These are phyloP conservation scores for Heliothis peltigera DNA, from an alignment of 2,888 invertebrate genomes.

Conservation along the genomic window DNA sequence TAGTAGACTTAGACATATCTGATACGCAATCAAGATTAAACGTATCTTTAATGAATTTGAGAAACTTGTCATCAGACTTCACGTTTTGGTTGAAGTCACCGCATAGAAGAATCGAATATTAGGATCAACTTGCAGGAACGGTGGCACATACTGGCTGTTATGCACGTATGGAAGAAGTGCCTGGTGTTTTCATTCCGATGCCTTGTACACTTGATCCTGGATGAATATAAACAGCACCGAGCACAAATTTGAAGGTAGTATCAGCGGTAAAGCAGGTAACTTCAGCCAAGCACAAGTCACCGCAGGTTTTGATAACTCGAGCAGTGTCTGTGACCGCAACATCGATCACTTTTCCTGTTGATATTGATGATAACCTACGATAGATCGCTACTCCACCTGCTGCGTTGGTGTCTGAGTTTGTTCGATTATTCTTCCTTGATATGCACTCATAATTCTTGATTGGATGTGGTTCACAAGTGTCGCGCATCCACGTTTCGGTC, in stretches of 20 bases:
- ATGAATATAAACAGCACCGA: conserved; percentile 59
- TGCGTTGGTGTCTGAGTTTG: conserved; percentile 51
- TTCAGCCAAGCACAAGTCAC: conserved; percentile 57
- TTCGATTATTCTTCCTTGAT: conserved; percentile 57
- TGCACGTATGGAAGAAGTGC: too few species aligned
- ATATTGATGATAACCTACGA: too few species aligned
- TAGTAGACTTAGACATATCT: too few species aligned
- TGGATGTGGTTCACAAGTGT: too few species aligned
- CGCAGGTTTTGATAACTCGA: too few species aligned
- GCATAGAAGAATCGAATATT: conserved; percentile 27
- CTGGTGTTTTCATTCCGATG: too few species aligned
- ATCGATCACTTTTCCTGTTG: too few species aligned
- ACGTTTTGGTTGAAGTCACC: conserved; percentile 58
- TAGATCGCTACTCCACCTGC: conserved; percentile 33
- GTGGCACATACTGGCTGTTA: too few species aligned
- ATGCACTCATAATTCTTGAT: conserved; percentile 52
- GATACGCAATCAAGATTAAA: conserved; percentile 50
- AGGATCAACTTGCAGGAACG: too few species aligned
- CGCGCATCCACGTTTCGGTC: conserved; percentile 62
- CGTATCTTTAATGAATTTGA: conserved; percentile 60
- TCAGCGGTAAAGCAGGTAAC: conserved; percentile 57
- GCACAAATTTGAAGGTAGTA: conserved; percentile 51
- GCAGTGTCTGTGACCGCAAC: too few species aligned
- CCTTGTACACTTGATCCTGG: conserved; percentile 2
- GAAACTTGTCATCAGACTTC: conserved; percentile 49